Conservation (phyloP, 2,888 invertebrate genomes). For the Chesias legatella region DNA sequence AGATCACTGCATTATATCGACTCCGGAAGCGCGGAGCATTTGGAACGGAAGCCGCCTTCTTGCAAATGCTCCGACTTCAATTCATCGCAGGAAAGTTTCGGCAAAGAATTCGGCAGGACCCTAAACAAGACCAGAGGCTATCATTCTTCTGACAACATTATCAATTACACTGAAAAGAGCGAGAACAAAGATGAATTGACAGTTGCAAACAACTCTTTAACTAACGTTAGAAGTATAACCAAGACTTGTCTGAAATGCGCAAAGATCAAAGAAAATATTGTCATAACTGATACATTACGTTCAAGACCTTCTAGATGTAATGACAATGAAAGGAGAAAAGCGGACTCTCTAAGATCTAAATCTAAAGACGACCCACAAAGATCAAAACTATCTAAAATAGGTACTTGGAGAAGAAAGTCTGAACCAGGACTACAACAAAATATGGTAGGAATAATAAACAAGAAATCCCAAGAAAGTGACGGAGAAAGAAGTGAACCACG, state of each 20-base stretch:
- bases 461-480: conserved; percentile 63
- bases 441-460: conserved; percentile 47
- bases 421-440: conserved; percentile 83
- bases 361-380: conserved; percentile 76
- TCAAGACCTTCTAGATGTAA: conserved; percentile 60
- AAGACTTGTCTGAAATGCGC: conserved; percentile 74
- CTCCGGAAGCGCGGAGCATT: conserved; percentile 60
- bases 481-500: conserved; percentile 53
- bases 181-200: conserved; percentile 63
- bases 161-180: conserved; percentile 55
- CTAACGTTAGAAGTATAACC: conserved; percentile 56
- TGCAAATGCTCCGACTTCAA: conserved; percentile 72
- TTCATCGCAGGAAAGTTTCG: conserved; percentile 71
- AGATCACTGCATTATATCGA: conserved; percentile 67
- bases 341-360: conserved; percentile 72
- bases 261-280: conserved; percentile 76
- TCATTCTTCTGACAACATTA: conserved; percentile 72
- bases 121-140: conserved; percentile 68
- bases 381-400: conserved; percentile 75
- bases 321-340: conserved; percentile 54
- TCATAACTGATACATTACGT: conserved; percentile 55
- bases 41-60: conserved; percentile 55
- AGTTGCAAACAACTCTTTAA: conserved; percentile 55
- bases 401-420: conserved; percentile 86
- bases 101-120: conserved; percentile 56